A percentile compares a stretch with the other conserved stretches of the same genome.
phyloP scores from a whole-genome alignment of 2,113 vertebrate genomes.

The Mionectes macconnelli region DNA sequence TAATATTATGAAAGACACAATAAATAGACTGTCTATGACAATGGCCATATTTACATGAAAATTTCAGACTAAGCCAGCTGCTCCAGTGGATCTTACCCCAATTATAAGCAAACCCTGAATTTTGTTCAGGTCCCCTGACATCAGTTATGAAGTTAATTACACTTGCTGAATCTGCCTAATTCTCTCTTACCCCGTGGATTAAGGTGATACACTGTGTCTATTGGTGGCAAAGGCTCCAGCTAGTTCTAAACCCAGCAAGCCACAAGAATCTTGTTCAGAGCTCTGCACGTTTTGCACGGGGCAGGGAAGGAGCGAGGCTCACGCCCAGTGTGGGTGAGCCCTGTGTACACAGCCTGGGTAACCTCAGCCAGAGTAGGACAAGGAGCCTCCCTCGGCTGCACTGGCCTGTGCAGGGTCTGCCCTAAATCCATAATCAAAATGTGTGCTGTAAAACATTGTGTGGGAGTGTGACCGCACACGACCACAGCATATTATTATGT shows the following conservation, averaged over 20 bases:
- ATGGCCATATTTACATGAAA: neutral
- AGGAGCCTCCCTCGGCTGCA: neutral
- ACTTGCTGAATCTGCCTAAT: neutral
- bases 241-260: neutral
- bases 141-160: neutral
- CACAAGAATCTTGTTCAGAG: neutral
- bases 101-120: neutral
- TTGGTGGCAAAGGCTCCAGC: neutral
- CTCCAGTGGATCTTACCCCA: neutral
- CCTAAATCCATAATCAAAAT: neutral
- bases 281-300: neutral
- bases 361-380: neutral
- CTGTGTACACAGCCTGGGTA: neutral
- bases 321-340: neutral
- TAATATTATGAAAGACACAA: neutral
- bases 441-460: neutral
- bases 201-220: neutral
- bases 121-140: neutral
- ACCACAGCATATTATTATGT: neutral
- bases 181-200: fast-evolving
- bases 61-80: neutral
- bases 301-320: neutral
- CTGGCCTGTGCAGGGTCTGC: neutral
- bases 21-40: neutral
- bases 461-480: neutral